Percentiles rank a stretch among this genome's conserved stretches.
Evolutionary conservation across 1,140 invertebrate species (phyloP).

Genomic region (Coboldia fuscipes): DNA sequence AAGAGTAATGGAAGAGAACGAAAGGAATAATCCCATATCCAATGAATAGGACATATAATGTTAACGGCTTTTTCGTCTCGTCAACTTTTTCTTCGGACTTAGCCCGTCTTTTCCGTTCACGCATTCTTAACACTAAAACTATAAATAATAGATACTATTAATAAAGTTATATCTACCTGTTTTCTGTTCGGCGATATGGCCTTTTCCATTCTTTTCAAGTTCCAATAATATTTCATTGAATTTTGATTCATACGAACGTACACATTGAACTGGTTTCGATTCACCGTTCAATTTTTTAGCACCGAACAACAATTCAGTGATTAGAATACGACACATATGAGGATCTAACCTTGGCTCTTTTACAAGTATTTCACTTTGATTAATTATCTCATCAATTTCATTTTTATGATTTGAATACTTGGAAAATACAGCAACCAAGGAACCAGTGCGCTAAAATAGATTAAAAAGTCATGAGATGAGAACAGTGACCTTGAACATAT

Average conservation of each 20-base stretch:
- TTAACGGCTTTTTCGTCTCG: too few relatives aligned
- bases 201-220: not conserved
- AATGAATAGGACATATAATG: too few relatives aligned
- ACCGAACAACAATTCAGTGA: slow-evolving; percentile 66
- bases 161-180: too few relatives aligned
- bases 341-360: slow-evolving; percentile 44
- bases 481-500: slow-evolving; percentile 5
- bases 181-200: not conserved
- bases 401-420: slow-evolving; percentile 43
- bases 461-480: slow-evolving; percentile 6
- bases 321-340: slow-evolving; percentile 47
- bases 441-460: slow-evolving; percentile 40
- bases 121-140: not conserved
- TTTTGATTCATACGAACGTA: slow-evolving; percentile 37
- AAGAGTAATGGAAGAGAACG: too few relatives aligned
- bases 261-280: slow-evolving; percentile 43
- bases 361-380: slow-evolving; percentile 33
- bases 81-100: too few relatives aligned
- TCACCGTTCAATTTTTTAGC: slow-evolving; percentile 40
- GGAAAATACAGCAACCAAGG: slow-evolving; percentile 45
- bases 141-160: too few relatives aligned
- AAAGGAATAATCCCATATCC: too few relatives aligned
- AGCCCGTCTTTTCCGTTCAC: too few relatives aligned
- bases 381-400: slow-evolving; percentile 38
- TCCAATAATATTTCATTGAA: slow-evolving; percentile 17